Base-by-base conservation (phyloP, 2,888 invertebrate genomes). In the Coelopa pilipes region DNA sequence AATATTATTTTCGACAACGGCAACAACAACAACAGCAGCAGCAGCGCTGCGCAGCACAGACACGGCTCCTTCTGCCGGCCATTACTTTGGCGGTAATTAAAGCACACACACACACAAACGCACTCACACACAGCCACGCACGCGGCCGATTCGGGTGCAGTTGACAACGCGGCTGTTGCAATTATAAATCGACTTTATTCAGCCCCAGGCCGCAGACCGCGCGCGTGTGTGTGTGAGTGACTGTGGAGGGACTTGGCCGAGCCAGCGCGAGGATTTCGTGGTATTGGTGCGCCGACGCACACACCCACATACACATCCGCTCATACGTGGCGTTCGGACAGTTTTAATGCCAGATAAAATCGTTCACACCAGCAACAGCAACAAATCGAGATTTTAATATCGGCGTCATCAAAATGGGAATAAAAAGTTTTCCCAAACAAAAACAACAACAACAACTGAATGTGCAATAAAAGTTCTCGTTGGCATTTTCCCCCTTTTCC, bases 111-210 rank as follows among this genome's bases (percentile, higher is more conserved):
- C 15, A 60, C n/a, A 70, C 17, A 70, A 17, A 68, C 65, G 46
- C 50, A 67, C 62, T 75, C 77, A 75, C 78, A 79, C 77, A 81
- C 78, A 79, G 15, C 1, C 11, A 15, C n/a, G 15, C 24, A 62
- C 34, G 34, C 75, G 74, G 78, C 13, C 34, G n/a, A 67, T 71
- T 71, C 53, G 55, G 65, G 53, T 71, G 71, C 21, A 60, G 34
- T 34, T 34, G 34, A 7, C 34, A 70, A 65, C 55, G 71, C 71
- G 65, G 63, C 71, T 71, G 71, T 65, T 71, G 71, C 65, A 71
- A 71, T 71, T 71, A 71, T 71, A 63, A 71, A 63, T 65, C 55
- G 71, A 63, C 71, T 71, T 71, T 53, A 63, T 65, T 63, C 55
- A 46, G 63, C 71, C 71, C 15, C 71, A 63, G 71, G 71, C 63